A percentile compares a stretch with the other conserved stretches of the same genome.
phyloP scores from a whole-genome alignment of 1,140 invertebrate genomes.

The Ptiloglossa arizonensis region DNA sequence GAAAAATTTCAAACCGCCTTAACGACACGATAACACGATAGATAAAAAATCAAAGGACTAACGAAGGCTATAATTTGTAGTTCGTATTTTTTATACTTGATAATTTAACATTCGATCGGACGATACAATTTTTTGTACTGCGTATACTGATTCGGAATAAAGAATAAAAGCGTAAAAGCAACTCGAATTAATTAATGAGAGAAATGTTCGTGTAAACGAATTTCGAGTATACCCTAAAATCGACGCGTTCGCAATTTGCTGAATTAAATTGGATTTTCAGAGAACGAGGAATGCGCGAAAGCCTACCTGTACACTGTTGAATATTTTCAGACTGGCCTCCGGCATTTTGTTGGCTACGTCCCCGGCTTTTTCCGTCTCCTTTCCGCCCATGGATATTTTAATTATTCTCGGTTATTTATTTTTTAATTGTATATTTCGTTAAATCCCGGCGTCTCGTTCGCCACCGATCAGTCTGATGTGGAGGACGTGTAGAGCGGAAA shows the following conservation, averaged over 20 bases:
- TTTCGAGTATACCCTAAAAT: constrained; percentile 12
- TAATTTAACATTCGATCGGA: too few species aligned
- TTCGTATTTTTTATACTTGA: too few species aligned
- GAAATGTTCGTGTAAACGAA: too few species aligned
- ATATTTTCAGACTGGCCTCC: constrained; percentile 60
- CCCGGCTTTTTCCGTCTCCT: constrained; percentile 10
- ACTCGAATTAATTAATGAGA: constrained; percentile 12
- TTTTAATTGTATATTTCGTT: constrained; percentile 42
- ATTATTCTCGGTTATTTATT: constrained; percentile 29
- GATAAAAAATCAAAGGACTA: too few species aligned
- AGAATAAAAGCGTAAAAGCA: not conserved
- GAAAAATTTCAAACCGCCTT: too few species aligned
- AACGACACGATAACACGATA: too few species aligned
- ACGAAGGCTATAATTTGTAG: too few species aligned
- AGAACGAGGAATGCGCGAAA: not conserved
- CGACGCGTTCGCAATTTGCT: not conserved
- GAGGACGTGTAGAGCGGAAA: constrained; percentile 8
- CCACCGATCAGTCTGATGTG: constrained; percentile 25
- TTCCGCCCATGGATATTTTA: constrained; percentile 43
- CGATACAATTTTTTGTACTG: not conserved
- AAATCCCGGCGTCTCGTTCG: constrained; percentile 41
- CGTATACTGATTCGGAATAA: not conserved
- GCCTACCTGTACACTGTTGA: constrained; percentile 63
- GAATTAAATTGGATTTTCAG: not conserved
- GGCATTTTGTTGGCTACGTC: constrained; percentile 52